These are phyloP conservation scores for Apeira syringaria DNA, from an alignment of 2,888 invertebrate genomes.

Conservation along the genomic window DNA sequence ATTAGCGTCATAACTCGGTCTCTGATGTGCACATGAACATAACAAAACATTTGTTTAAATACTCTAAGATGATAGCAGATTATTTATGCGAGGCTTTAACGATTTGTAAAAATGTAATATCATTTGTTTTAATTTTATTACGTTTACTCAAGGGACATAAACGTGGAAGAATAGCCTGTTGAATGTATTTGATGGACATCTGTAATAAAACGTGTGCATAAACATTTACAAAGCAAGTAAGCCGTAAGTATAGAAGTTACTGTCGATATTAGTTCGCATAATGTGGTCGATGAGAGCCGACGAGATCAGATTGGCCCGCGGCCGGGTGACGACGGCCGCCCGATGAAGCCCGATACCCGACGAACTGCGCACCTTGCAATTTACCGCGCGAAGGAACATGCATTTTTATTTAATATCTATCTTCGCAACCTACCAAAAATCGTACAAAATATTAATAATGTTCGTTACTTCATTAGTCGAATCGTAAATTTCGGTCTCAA, in stretches of 20 bases:
- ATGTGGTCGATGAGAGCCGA: slow-evolving; percentile 58
- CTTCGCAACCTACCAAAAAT: slow-evolving; percentile 29
- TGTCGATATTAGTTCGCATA: slow-evolving; percentile 63
- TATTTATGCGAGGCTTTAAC: slow-evolving; percentile 50
- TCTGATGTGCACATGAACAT: slow-evolving; percentile 58
- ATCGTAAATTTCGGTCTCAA: slow-evolving; percentile 41
- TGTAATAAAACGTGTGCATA: slow-evolving; percentile 9
- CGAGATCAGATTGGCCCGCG: slow-evolving; percentile 63
- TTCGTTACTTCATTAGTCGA: slow-evolving; percentile 39
- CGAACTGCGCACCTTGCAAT: slow-evolving; percentile 60
- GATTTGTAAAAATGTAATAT: slow-evolving; percentile 48
- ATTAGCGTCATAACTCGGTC: slow-evolving; percentile 69
- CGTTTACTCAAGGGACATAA: slow-evolving; percentile 17
- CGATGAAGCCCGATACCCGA: slow-evolving; percentile 67
- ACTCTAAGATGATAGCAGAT: slow-evolving; percentile 58
- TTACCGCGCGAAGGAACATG: slow-evolving; percentile 47
- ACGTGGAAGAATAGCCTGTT: slow-evolving; percentile 9
- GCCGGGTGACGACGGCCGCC: slow-evolving; percentile 68
- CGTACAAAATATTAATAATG: slow-evolving; percentile 27
- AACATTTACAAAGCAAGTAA: slow-evolving; percentile 16
- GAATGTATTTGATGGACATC: neutral
- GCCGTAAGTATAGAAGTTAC: slow-evolving; percentile 48
- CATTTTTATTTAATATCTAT: slow-evolving; percentile 39
- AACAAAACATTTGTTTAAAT: slow-evolving; percentile 73
- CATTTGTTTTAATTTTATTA: slow-evolving; percentile 35